Evolutionary conservation across 2,797 vertebrate species (phyloP).

Genomic region (Helostoma temminkii): DNA sequence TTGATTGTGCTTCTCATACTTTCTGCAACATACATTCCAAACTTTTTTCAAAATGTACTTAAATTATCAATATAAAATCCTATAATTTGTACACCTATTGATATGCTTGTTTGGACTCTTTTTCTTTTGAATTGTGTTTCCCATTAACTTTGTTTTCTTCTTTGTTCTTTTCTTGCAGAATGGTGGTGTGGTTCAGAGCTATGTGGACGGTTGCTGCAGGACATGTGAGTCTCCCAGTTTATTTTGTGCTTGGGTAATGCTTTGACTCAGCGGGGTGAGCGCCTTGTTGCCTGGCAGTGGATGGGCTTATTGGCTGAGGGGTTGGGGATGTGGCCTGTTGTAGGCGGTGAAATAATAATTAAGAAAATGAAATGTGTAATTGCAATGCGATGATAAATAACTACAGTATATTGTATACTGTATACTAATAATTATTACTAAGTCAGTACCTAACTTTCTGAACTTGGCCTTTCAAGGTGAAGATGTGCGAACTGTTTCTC

Average conservation of each 20-base stretch:
- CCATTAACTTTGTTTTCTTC: neutral
- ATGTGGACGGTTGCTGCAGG: slow-evolving; percentile 97
- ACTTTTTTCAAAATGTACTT: too few relatives aligned
- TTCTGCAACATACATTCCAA: too few relatives aligned
- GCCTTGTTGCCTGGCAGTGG: slow-evolving; percentile 83
- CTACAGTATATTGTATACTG: neutral
- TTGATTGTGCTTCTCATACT: too few relatives aligned
- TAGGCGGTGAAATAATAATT: slow-evolving; percentile 64
- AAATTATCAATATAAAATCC: too few relatives aligned
- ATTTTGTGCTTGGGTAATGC: slow-evolving; percentile 62
- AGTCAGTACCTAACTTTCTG: neutral
- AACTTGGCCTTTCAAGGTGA: slow-evolving; percentile 9
- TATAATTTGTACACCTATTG: too few relatives aligned
- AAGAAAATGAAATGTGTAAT: slow-evolving; percentile 8
- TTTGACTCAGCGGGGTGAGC: slow-evolving; percentile 76
- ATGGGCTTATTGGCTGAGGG: slow-evolving; percentile 81
- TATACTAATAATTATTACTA: neutral
- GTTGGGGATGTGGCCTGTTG: slow-evolving; percentile 74
- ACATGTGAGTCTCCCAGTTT: slow-evolving; percentile 92
- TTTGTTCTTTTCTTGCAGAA: slow-evolving; percentile 83
- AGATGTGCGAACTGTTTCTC: slow-evolving; percentile 22
- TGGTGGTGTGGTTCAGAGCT: slow-evolving; percentile 92
- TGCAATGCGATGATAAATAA: neutral
- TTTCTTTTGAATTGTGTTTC: neutral
- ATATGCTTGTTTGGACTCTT: neutral